These are phyloP conservation scores for Panurus biarmicus DNA, from an alignment of 2,113 vertebrate species.

Conservation along the genomic window DNA sequence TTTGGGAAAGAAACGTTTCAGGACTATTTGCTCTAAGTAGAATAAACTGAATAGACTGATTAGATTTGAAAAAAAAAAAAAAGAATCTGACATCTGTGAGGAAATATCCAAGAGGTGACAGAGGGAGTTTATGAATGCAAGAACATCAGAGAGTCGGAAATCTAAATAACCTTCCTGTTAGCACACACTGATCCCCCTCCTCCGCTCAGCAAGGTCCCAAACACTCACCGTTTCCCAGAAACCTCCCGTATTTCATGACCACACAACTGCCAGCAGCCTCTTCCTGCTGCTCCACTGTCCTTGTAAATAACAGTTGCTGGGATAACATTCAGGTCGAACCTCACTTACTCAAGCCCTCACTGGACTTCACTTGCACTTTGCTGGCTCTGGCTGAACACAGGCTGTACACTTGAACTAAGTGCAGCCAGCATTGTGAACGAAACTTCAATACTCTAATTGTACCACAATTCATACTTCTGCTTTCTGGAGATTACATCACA, in stretches of 20 bases:
- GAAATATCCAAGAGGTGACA: constrained; percentile 5
- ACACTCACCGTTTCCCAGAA: constrained; percentile 2
- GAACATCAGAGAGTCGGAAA: background rate
- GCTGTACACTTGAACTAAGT: background rate
- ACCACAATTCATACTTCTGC: background rate
- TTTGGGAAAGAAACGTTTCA: background rate
- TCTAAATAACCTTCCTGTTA: background rate
- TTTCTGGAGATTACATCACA: background rate
- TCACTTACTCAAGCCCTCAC: background rate
- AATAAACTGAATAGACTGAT: background rate
- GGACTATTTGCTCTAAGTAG: background rate
- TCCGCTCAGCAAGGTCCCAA: background rate
- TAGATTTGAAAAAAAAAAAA: background rate
- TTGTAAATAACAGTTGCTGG: background rate
- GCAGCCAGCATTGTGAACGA: background rate
- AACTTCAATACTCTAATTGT: background rate
- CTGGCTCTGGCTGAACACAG: background rate
- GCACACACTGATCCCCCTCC: background rate
- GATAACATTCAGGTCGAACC: background rate
- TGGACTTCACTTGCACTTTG: background rate
- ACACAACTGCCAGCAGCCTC: background rate
- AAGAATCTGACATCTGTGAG: background rate
- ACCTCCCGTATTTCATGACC: background rate
- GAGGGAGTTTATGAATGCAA: background rate
- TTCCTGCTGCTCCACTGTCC: background rate